Conservation (phyloP, 2,113 vertebrate species). For the Oryzias woworae region DNA sequence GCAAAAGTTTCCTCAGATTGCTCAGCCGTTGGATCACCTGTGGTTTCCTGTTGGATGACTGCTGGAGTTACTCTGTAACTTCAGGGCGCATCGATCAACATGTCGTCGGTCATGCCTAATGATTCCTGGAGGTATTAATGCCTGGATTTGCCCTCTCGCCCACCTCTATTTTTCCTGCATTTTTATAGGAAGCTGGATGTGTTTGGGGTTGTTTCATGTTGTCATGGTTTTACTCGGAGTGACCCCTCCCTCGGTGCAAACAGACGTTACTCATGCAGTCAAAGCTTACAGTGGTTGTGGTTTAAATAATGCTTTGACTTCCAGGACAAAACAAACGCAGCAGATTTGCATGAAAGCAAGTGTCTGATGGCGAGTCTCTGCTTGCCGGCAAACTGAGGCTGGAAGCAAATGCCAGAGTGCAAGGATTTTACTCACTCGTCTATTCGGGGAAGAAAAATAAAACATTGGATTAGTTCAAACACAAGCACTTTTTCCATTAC, state of each 20-base stretch:
- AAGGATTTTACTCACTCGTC: not conserved
- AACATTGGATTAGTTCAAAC: too few species aligned
- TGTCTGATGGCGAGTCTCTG: slow-evolving; percentile 14
- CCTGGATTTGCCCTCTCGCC: slow-evolving; percentile 25
- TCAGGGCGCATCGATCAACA: not conserved
- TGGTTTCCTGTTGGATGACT: slow-evolving; percentile 40
- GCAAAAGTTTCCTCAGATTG: slow-evolving; percentile 48
- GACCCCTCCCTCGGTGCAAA: not conserved
- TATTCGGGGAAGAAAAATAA: too few species aligned
- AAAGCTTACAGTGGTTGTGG: slow-evolving; percentile 16
- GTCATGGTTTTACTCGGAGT: not conserved
- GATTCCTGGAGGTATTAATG: slow-evolving; percentile 59
- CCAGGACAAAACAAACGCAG: slow-evolving; percentile 28
- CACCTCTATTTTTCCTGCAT: not conserved
- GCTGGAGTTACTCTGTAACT: slow-evolving; percentile 65
- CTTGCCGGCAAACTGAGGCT: slow-evolving; percentile 1
- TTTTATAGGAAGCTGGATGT: not conserved
- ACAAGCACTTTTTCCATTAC: too few species aligned
- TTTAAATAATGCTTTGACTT: slow-evolving; percentile 69
- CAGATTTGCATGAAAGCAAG: slow-evolving; percentile 61
- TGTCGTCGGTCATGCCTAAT: slow-evolving; percentile 30
- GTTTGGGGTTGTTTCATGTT: slow-evolving; percentile 1
- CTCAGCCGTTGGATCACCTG: slow-evolving; percentile 28
- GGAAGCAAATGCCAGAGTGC: not conserved
- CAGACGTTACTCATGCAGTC: slow-evolving; percentile 6